phyloP scores from a whole-genome alignment of 2,113 vertebrate genomes.

The Dasyornis broadbenti region DNA sequence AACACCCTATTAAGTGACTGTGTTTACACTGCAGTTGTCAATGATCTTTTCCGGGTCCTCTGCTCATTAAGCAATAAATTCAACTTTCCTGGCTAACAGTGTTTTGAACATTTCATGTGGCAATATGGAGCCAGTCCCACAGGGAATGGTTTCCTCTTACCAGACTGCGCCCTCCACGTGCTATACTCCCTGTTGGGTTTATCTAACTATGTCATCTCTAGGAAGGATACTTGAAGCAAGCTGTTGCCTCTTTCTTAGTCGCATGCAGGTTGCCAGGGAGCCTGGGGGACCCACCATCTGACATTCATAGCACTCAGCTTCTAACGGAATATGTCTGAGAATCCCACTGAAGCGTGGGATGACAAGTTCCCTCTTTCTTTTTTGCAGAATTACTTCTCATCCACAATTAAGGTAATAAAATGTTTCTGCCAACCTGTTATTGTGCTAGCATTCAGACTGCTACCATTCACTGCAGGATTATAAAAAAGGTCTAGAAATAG shows the following conservation, averaged over 20 bases:
- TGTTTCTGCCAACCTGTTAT: background rate
- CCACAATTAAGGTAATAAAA: slow-evolving; percentile 26
- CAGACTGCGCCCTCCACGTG: slow-evolving; percentile 59
- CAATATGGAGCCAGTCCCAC: slow-evolving; percentile 46
- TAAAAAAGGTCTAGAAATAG: background rate
- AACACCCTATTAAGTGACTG: slow-evolving; percentile 41
- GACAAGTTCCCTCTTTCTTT: slow-evolving; percentile 1
- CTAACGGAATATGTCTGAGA: slow-evolving; percentile 21
- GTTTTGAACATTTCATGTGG: slow-evolving; percentile 48
- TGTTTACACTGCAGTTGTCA: slow-evolving; percentile 60
- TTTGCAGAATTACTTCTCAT: slow-evolving; percentile 7
- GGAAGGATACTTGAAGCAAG: slow-evolving; percentile 52
- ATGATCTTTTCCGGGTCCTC: slow-evolving; percentile 58
- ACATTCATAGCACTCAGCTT: slow-evolving; percentile 8
- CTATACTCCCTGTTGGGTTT: slow-evolving; percentile 33
- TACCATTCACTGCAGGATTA: background rate
- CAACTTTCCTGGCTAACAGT: slow-evolving; percentile 52
- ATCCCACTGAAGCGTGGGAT: slow-evolving; percentile 29
- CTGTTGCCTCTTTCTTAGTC: slow-evolving; percentile 47
- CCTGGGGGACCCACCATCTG: slow-evolving; percentile 50
- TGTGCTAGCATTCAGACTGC: background rate
- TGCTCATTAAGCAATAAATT: slow-evolving; percentile 62
- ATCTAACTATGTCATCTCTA: slow-evolving; percentile 53
- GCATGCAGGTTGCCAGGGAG: slow-evolving; percentile 51
- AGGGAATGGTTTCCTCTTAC: slow-evolving; percentile 50